phyloP scores from a whole-genome alignment of 2,113 vertebrate genomes.

The Coptodon bakossiorum region DNA sequence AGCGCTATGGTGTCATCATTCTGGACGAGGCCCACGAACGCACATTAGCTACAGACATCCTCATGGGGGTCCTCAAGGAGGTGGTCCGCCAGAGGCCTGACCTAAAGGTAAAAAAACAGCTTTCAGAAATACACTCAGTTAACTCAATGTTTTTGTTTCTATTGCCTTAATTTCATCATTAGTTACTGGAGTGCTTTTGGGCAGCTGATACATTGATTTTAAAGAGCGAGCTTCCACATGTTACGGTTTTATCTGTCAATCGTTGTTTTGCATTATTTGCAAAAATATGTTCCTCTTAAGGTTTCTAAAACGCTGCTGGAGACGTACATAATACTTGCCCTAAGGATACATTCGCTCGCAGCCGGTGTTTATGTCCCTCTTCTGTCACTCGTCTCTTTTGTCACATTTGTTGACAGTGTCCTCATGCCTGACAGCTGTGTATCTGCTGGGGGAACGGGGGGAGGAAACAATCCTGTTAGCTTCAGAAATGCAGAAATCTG shows the following conservation, averaged over 20 bases:
- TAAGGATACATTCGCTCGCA: background rate
- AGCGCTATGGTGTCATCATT: conserved; percentile 93
- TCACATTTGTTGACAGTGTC: conserved; percentile 17
- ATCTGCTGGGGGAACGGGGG: background rate
- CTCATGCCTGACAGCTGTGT: conserved; percentile 38
- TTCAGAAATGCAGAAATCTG: conserved; percentile 36
- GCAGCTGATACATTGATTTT: background rate
- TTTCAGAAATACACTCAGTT: background rate
- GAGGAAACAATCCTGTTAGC: conserved; percentile 7
- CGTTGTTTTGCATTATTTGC: background rate
- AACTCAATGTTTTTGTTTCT: background rate
- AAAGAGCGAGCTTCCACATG: background rate
- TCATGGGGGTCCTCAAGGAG: conserved; percentile 96
- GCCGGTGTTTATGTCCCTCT: background rate
- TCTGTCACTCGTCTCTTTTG: background rate
- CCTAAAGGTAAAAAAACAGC: conserved; percentile 79
- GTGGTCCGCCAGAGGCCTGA: conserved; percentile 89
- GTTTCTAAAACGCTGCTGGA: background rate
- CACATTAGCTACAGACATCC: conserved; percentile 93
- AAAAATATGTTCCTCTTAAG: background rate
- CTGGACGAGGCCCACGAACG: conserved; percentile 96
- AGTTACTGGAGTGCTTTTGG: background rate
- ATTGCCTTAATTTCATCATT: background rate
- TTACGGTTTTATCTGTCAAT: background rate
- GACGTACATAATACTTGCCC: background rate